Base-by-base conservation (phyloP, 2,113 vertebrate species). In the Centropus unirufus region DNA sequence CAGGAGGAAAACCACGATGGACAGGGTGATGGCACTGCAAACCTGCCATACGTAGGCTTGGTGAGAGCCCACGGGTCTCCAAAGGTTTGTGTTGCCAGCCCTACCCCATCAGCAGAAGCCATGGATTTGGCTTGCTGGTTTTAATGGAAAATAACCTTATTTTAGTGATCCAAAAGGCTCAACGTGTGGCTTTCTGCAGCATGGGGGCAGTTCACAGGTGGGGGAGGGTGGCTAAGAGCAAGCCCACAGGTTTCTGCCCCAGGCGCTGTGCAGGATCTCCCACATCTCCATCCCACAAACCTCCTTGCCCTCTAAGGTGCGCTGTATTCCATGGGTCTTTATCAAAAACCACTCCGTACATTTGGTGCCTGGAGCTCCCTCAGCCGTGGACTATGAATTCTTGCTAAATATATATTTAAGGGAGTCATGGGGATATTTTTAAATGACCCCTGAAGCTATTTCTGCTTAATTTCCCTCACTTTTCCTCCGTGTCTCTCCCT, bases 401-500 rank as follows among this genome's bases (percentile, higher is more conserved):
- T 70, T 58, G 57, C 83, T 94, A 81, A 95, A 86, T 85, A 73
- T 91, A 88, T 94, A 95, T 92, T 96, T 88, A 90, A 96, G 88
- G 62, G 88, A 93, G 93, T 21, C 52, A 1, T 72, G 61, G 85
- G 92, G 94, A 92, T 97, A 97, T 97, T 97, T 97, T 97, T 97
- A 96, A 95, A 96, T 96, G 96, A 97, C 95, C 96, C 90, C 80
- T 96, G 93, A 20, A 96, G 94, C 95, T 97, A 96, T 97, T 97
- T 94, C 88, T 95, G 92, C 88, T 90, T 89, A 74, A 94, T 96
- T 95, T 92, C 93, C 83, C 83, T 95, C 89, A 70, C 88, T 96
- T 96, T 93, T 64, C 44, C 91, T 67, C 79, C 4, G 2, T 72
- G 59, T 91, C 83, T 70, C 64, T 76, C 39, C 75, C 90, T 57